Evolutionary conservation across 2,113 vertebrate species (phyloP).

Genomic region (Nannospalax galili): DNA sequence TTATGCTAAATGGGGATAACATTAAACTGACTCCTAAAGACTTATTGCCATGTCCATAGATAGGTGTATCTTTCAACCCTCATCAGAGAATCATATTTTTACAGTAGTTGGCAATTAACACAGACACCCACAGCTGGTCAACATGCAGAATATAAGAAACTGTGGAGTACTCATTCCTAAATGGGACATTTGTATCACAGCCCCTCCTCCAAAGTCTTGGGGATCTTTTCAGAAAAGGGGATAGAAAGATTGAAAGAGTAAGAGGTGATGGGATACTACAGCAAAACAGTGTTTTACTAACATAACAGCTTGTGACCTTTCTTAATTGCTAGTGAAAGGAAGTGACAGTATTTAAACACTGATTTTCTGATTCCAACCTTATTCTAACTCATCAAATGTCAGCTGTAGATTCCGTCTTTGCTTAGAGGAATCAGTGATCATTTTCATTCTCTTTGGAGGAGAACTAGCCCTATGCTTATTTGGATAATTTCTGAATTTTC

Average conservation of each 20-base stretch:
- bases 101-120: background rate
- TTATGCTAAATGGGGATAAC: background rate
- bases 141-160: background rate
- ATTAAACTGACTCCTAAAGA: background rate
- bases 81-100: background rate
- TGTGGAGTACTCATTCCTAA: background rate
- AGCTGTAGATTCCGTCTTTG: too few species aligned
- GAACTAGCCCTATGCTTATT: background rate
- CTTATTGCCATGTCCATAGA: background rate
- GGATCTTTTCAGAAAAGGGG: background rate
- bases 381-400: background rate
- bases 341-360: background rate
- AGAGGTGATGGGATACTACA: background rate
- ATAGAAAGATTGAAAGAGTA: background rate
- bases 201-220: background rate
- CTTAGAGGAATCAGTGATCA: background rate
- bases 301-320: background rate
- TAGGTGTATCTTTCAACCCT: background rate
- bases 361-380: background rate
- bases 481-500: background rate
- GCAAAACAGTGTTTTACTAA: background rate
- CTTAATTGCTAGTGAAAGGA: background rate
- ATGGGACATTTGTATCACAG: too few species aligned
- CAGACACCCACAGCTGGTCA: background rate
- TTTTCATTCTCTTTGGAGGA: constrained; percentile 13